These are phyloP conservation scores for Gila orcuttii DNA, from an alignment of 2,113 vertebrate species.

Conservation along the genomic window DNA sequence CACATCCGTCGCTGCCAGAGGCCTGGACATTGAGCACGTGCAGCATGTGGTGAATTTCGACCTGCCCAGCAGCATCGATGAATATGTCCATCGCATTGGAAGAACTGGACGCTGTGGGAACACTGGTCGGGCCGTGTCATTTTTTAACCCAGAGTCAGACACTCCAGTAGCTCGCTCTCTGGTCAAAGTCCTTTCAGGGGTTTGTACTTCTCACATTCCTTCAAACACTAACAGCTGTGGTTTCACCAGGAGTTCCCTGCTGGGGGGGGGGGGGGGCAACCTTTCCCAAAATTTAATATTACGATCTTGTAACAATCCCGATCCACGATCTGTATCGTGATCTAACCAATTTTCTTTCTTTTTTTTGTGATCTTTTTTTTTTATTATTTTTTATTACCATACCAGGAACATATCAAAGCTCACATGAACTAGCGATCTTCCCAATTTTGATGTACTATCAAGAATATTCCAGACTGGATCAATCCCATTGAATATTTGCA, in stretches of 20 bases:
- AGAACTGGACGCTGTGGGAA: slow-evolving; percentile 96
- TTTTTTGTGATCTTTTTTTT: too few species aligned
- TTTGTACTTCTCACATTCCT: slow-evolving; percentile 66
- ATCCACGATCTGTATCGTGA: too few species aligned
- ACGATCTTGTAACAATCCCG: too few species aligned
- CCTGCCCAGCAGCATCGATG: slow-evolving; percentile 86
- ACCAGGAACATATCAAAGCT: too few species aligned
- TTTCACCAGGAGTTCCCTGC: not conserved
- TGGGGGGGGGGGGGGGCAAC: accelerated
- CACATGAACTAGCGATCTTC: too few species aligned
- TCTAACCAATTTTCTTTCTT: too few species aligned
- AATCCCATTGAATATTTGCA: too few species aligned
- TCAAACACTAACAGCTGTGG: not conserved
- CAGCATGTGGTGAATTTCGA: slow-evolving; percentile 95
- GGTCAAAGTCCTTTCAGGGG: slow-evolving; percentile 86
- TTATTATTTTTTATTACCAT: too few species aligned
- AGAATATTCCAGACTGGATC: too few species aligned
- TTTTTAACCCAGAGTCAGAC: slow-evolving; percentile 82
- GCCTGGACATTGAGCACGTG: slow-evolving; percentile 92
- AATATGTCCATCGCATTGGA: slow-evolving; percentile 94
- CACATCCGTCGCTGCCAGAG: slow-evolving; percentile 92
- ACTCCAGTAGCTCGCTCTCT: slow-evolving; percentile 78
- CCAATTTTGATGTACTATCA: too few species aligned
- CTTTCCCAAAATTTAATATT: too few species aligned
- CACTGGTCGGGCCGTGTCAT: slow-evolving; percentile 85